Evolutionary conservation across 2,888 invertebrate species (phyloP).

Genomic region (Margaritifera margaritifera): DNA sequence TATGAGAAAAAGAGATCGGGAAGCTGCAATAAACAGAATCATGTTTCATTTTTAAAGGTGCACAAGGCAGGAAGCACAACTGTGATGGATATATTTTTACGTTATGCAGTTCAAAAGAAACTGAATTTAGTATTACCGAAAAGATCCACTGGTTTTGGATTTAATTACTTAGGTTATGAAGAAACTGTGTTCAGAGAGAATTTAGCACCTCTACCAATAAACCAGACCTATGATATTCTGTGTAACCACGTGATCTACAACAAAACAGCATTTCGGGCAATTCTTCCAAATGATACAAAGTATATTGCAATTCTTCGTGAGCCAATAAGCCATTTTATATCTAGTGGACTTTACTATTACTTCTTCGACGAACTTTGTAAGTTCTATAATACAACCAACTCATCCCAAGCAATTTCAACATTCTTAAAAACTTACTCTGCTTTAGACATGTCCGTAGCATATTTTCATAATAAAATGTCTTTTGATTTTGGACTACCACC

Average conservation of each 20-base stretch:
- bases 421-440: constrained; percentile 17
- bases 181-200: constrained; percentile 30
- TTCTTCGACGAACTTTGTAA: constrained; percentile 22
- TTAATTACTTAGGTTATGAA: constrained; percentile 48
- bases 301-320: constrained; percentile 51
- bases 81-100: constrained; percentile 57
- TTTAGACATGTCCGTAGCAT: constrained; percentile 13
- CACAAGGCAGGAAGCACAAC: constrained; percentile 65
- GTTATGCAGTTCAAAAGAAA: constrained; percentile 46
- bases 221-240: constrained; percentile 53
- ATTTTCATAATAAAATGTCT: constrained; percentile 37
- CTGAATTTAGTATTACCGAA: constrained; percentile 58
- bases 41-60: constrained; percentile 54
- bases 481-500: constrained; percentile 44
- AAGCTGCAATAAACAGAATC: constrained; percentile 18
- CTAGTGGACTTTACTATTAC: constrained; percentile 48
- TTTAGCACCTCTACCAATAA: constrained; percentile 48
- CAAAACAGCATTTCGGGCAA: constrained; percentile 35
- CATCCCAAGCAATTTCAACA: constrained; percentile 7
- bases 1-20: no score
- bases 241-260: constrained; percentile 63
- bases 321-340: constrained; percentile 48
- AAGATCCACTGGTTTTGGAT: constrained; percentile 28
- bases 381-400: neutral
- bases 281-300: constrained; percentile 44